Evolutionary conservation across 2,797 vertebrate species (phyloP), one percentile per base, ranked within the genome.

Genomic region (Anguilla anguilla): DNA sequence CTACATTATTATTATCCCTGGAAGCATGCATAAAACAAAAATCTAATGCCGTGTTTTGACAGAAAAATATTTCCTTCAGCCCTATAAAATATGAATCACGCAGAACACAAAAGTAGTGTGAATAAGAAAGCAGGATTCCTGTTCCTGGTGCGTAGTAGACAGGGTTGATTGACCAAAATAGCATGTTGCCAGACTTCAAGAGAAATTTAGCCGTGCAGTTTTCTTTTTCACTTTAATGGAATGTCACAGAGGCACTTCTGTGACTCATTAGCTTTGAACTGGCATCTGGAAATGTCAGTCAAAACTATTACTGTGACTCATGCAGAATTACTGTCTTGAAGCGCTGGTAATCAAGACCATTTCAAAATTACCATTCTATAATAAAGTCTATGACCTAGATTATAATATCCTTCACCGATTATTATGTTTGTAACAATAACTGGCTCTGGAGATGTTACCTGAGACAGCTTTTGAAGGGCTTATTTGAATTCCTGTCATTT

Each of bases 401-500:
- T 81, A 81, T 46, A 49, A 9, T 46, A 17, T 81, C 19, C 19
- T 46, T 81, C 77, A 9, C 43, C 3, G 43, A 19, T 35, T 22
- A 46, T 49, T 39, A 81, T 81, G 19, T 81, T 79, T 79, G 43
- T 79, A 43, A 46, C 6, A 28, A 13, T 43, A 64, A 64, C 84
- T 10, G 13, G 55, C 19, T 7, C 55, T 13, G 57, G 31, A 85
- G 84, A 31, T 43, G 39, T 35, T 35, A 61, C 55, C 51, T 85
- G 49, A 35, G 35, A 85, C 55, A 10, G 57, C 19, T n/a, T 39
- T n/a, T 43, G 51, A 85, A 64, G 35, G 55, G 51, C 57, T 64
- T 64, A 64, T 85, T 85, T 22, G 57, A 85, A 64, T 85, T 85
- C 55, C 17, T 61, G 57, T 85, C 55, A 57, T 39, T 84, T 64